A percentile compares a stretch with the other conserved stretches of the same genome.
phyloP scores from a whole-genome alignment of 2,113 vertebrate genomes.

The Tamias sibiricus region DNA sequence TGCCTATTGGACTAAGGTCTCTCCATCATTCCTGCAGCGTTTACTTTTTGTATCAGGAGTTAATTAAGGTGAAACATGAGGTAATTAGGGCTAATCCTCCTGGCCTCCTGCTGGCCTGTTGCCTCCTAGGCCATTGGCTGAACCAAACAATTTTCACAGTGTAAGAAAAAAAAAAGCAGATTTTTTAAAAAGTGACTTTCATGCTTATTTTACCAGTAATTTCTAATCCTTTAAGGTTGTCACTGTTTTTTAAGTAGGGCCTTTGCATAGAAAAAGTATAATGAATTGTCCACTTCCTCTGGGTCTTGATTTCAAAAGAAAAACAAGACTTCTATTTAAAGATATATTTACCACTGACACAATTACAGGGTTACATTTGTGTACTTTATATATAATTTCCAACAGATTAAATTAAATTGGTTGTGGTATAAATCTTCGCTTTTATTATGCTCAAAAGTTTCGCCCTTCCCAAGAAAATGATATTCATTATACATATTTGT shows the following conservation, averaged over 20 bases:
- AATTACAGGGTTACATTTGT: conserved; percentile 74
- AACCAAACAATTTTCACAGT: conserved; percentile 79
- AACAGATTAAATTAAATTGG: conserved; percentile 49
- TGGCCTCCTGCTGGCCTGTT: conserved; percentile 86
- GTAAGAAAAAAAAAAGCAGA: conserved; percentile 72
- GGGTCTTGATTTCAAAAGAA: conserved; percentile 59
- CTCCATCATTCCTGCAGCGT: conserved; percentile 84
- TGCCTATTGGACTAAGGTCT: conserved; percentile 86
- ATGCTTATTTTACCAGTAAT: conserved; percentile 66
- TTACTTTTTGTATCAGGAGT: conserved; percentile 90
- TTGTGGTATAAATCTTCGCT: conserved; percentile 43
- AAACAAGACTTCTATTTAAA: conserved; percentile 53
- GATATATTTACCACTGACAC: conserved; percentile 60
- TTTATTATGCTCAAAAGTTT: conserved; percentile 30
- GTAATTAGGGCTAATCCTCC: conserved; percentile 90
- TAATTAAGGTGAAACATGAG: conserved; percentile 92
- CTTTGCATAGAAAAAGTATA: conserved; percentile 14
- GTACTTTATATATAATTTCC: conserved; percentile 64
- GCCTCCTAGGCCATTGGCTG: conserved; percentile 83
- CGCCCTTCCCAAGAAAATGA: neutral
- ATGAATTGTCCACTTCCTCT: conserved; percentile 40
- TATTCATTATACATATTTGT: neutral
- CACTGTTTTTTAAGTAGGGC: neutral
- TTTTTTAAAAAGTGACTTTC: conserved; percentile 77
- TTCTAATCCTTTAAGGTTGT: conserved; percentile 70